Evolutionary conservation across 2,113 vertebrate genomes (phyloP).

Genomic region (Oplegnathus fasciatus): DNA sequence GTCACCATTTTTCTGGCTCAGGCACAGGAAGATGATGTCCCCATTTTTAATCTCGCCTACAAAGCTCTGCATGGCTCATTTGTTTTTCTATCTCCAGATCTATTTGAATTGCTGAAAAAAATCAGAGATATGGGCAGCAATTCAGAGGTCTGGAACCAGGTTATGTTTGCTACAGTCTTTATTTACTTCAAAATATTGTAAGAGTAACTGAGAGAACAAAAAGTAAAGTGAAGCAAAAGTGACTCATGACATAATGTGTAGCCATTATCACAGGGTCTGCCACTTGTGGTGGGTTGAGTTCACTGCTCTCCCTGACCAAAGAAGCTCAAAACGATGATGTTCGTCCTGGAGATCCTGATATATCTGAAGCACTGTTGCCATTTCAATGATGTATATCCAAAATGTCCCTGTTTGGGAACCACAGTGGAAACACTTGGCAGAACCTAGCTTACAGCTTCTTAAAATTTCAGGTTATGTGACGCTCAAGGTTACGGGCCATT

Average conservation of each 20-base stretch:
- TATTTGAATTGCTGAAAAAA: not conserved
- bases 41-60: not conserved
- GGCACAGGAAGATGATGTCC: not conserved
- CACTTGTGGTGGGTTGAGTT: no score
- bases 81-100: not conserved
- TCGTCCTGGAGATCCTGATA: not conserved
- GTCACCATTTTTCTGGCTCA: not conserved
- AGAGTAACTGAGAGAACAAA: not conserved
- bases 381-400: not conserved
- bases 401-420: no score
- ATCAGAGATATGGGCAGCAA: not conserved
- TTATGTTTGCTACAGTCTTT: not conserved
- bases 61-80: not conserved
- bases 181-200: not conserved
- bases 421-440: no score
- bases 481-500: no score
- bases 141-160: not conserved
- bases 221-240: not conserved
- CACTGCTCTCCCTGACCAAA: not conserved
- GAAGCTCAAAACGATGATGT: no score
- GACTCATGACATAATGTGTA: no score
- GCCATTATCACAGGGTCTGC: not conserved
- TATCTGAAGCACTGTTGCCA: not conserved
- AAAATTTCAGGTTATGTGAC: not conserved
- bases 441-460: not conserved